Evolutionary conservation across 2,113 vertebrate species (phyloP), one percentile per base, ranked within the genome.

Genomic region (Gracilinanus agilis): DNA sequence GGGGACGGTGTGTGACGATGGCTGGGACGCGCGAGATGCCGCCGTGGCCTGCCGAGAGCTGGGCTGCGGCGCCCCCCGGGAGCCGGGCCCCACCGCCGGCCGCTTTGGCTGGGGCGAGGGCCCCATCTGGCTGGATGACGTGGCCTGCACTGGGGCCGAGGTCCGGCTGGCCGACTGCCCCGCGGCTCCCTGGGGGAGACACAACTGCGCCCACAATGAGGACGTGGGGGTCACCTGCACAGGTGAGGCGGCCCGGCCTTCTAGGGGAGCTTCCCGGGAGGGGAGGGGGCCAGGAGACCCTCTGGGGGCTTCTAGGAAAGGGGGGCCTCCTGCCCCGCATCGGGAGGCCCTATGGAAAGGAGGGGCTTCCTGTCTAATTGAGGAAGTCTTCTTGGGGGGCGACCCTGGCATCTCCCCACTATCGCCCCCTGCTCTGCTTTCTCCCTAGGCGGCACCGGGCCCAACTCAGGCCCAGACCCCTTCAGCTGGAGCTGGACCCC

Each of bases 191-290:
- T 98, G 98, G 97, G 97, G 97, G 24, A 97, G 94, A 25, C 98
- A 98, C 91, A 97, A 98, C 92, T 99, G 98, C 11, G 96, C 34
- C 8, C 98, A 98, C 11, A 97, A 97, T 16, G 98, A 99, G 92
- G 98, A 98, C 4, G 98, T 98, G 0, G 96, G 97, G 0, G 97
- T 98, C 25, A 96, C 95, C 24, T 98, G 98, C 44, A 91, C 91
- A 0, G 96, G 95, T 96, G 12, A 97, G 97, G 23, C 58, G 5
- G 0, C 44, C 4, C 13, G 49, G 3, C 10, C 89, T 1, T 25
- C 58, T 16, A 0, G 9, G 56, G 54, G 93, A 94, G 67, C 67
- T 96, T 90, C 53, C n/a, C 55, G 94, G 94, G 90, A 91, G 53
- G 40, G 34, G n/a, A 29, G 12, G 40, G 0, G 29, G 58, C 58